phyloP scores from a whole-genome alignment of 1,140 invertebrate genomes.

The Acromyrmex echinatior region DNA sequence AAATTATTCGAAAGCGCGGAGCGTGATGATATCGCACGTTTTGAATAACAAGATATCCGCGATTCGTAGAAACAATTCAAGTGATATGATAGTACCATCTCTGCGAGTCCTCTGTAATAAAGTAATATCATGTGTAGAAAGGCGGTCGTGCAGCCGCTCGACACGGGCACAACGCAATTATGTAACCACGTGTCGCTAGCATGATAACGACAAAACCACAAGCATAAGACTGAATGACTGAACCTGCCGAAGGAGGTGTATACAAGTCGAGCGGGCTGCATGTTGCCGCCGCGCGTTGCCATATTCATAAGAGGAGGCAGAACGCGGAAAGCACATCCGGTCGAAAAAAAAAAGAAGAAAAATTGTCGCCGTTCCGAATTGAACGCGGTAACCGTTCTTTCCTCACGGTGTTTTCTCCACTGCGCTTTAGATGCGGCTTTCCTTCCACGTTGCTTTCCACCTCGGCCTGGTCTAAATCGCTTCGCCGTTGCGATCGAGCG shows the following conservation, averaged over 20 bases:
- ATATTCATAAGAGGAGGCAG: conserved; percentile 72
- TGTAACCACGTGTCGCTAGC: conserved; percentile 70
- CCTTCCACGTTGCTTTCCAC: conserved; percentile 65
- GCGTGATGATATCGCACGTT: conserved; percentile 53
- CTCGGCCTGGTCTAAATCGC: conserved; percentile 50
- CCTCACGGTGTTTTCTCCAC: conserved; percentile 26
- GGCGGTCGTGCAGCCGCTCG: conserved; percentile 68
- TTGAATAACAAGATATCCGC: conserved; percentile 63
- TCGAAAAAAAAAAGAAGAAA: not conserved
- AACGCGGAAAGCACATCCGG: conserved; percentile 65
- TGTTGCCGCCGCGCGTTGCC: conserved; percentile 48
- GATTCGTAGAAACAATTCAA: conserved; percentile 68
- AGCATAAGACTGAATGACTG: conserved; percentile 86
- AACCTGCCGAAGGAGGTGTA: conserved; percentile 79
- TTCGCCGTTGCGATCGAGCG: conserved; percentile 56
- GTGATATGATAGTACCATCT: conserved; percentile 80
- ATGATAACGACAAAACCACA: conserved; percentile 77
- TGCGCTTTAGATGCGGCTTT: not conserved
- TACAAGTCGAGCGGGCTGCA: conserved; percentile 68
- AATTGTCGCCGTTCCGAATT: not conserved
- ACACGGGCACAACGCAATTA: conserved; percentile 80
- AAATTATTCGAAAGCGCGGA: conserved; percentile 46
- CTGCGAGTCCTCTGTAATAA: conserved; percentile 73
- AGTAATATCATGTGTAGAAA: conserved; percentile 64
- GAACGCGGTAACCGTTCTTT: conserved; percentile 13